These are phyloP conservation scores for Mythimna vitellina DNA, from an alignment of 2,888 invertebrate species.

Conservation along the genomic window DNA sequence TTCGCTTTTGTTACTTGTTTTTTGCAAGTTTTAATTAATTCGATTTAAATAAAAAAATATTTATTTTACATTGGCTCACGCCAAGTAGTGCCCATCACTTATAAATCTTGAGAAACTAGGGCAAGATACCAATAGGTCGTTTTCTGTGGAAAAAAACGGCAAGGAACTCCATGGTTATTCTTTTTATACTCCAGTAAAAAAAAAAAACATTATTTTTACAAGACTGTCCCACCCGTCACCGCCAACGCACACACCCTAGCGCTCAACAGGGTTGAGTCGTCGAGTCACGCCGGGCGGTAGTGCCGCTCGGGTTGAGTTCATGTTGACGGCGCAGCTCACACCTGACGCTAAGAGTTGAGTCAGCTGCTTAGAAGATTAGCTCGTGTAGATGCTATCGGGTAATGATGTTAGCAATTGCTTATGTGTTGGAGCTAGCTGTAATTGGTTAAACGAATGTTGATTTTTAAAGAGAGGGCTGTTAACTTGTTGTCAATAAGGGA, in stretches of 20 bases:
- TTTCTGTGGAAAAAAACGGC: too few relatives aligned
- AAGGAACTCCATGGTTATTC: too few relatives aligned
- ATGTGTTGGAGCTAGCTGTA: neutral
- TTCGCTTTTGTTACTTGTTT: too few relatives aligned
- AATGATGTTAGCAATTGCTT: conserved; percentile 19
- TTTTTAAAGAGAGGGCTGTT: neutral
- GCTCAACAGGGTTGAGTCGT: conserved; percentile 80
- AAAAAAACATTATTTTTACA: too few relatives aligned
- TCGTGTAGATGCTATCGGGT: conserved; percentile 21
- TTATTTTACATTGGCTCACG: too few relatives aligned
- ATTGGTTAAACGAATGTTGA: neutral
- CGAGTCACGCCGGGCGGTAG: conserved; percentile 59
- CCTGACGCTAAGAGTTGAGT: conserved; percentile 47
- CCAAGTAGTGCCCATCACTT: too few relatives aligned
- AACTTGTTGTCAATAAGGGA: neutral
- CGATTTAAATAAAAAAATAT: too few relatives aligned
- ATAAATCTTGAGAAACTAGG: too few relatives aligned
- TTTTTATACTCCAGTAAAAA: too few relatives aligned
- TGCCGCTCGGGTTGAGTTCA: conserved; percentile 24
- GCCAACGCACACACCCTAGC: conserved; percentile 54
- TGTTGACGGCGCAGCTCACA: conserved; percentile 51
- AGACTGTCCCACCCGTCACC: conserved; percentile 17
- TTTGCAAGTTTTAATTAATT: too few relatives aligned
- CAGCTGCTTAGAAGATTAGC: conserved; percentile 44
- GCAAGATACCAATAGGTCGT: too few relatives aligned